Conservation (phyloP, 2,113 vertebrate species). For the Jaculus jaculus region DNA sequence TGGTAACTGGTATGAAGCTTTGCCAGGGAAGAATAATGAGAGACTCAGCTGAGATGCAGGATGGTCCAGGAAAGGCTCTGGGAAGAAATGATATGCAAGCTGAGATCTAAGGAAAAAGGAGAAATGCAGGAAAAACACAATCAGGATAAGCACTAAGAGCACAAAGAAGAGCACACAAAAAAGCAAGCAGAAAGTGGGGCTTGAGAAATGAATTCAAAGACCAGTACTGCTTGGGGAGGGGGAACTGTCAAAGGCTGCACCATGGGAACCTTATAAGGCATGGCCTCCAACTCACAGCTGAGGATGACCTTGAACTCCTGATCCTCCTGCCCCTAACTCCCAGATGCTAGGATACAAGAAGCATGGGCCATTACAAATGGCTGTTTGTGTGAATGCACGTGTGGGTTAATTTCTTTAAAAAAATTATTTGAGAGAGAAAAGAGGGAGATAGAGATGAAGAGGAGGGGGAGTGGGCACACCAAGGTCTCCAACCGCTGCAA, state of each 20-base stretch:
- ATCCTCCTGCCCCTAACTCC: too few species aligned
- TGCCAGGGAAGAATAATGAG: conserved; percentile 63
- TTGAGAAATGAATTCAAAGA: not conserved
- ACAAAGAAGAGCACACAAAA: not conserved
- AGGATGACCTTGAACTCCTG: too few species aligned
- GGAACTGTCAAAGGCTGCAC: not conserved
- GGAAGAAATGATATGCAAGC: not conserved
- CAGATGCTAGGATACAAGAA: too few species aligned
- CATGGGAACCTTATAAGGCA: fast-evolving
- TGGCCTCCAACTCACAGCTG: too few species aligned
- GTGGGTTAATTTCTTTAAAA: too few species aligned
- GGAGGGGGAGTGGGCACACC: too few species aligned
- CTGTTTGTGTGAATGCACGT: too few species aligned
- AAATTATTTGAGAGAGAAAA: too few species aligned
- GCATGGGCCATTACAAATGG: not conserved
- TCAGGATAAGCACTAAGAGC: not conserved
- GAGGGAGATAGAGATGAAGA: too few species aligned
- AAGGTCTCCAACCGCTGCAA: too few species aligned
- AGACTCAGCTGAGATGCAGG: conserved; percentile 20
- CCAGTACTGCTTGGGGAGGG: fast-evolving
- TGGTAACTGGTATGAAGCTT: conserved; percentile 57
- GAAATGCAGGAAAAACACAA: not conserved
- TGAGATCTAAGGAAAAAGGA: not conserved
- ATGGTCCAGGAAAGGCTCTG: not conserved
- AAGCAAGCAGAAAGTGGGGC: not conserved